A percentile compares a stretch with the other conserved stretches of the same genome.
Conservation (phyloP, 2,888 invertebrate genomes). For the Ophion obscuratus region DNA sequence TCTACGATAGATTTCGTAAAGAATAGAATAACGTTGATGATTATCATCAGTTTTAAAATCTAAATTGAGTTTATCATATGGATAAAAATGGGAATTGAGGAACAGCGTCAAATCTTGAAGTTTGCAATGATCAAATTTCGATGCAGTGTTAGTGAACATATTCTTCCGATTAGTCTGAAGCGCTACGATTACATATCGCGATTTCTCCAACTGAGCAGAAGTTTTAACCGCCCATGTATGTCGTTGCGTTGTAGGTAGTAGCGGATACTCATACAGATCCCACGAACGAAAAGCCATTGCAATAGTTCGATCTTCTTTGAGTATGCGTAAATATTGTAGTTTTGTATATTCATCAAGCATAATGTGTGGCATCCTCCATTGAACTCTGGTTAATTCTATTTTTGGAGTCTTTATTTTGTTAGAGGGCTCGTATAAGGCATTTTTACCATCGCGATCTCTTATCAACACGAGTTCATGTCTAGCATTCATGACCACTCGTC, state of each 20-base stretch:
- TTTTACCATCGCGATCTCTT: no score
- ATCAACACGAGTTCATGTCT: no score
- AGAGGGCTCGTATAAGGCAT: no score
- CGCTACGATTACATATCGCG: not conserved
- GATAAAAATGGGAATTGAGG: no score
- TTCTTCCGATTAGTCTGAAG: not conserved
- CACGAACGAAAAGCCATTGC: not conserved
- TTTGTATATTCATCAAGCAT: not conserved
- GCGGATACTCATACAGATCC: not conserved
- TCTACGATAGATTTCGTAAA: no score
- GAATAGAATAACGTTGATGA: no score
- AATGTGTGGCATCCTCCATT: not conserved
- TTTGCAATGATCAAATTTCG: no score
- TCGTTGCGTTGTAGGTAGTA: not conserved
- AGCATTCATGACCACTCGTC: no score
- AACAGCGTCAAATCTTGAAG: no score
- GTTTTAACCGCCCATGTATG: not conserved
- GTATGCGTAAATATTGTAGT: not conserved
- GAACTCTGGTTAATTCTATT: not conserved
- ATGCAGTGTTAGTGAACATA: not conserved
- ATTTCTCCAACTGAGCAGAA: not conserved
- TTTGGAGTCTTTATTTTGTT: not conserved
- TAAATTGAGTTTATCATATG: no score
- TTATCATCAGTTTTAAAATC: no score
- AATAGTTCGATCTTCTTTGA: not conserved